Evolutionary conservation across 1,140 invertebrate genomes (phyloP).

Genomic region (Diachasmimorpha longicaudata): DNA sequence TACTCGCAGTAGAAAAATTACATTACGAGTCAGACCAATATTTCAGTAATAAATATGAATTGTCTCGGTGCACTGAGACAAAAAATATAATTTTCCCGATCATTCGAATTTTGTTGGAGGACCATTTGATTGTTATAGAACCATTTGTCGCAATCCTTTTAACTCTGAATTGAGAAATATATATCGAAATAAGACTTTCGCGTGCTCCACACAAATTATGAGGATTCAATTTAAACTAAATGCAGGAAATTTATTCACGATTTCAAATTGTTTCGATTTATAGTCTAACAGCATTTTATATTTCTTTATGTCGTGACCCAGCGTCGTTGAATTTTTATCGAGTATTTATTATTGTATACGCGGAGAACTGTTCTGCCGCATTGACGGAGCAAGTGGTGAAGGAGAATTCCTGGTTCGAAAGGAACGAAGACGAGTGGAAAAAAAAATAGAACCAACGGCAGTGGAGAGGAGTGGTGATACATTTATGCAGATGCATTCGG

Average conservation of each 20-base stretch:
- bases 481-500: conserved; percentile 21
- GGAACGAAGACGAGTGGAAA: not conserved
- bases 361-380: not conserved
- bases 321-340: not conserved
- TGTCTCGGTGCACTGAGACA: too few species aligned
- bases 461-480: not conserved
- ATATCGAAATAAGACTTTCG: not conserved
- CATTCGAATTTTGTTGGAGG: too few species aligned
- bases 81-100: too few species aligned
- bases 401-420: not conserved
- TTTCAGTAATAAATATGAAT: too few species aligned
- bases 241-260: not conserved
- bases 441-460: not conserved
- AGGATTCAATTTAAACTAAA: not conserved
- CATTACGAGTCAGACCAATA: not conserved
- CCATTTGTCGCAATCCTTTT: not conserved
- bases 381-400: not conserved
- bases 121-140: too few species aligned
- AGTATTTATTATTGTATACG: not conserved
- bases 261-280: not conserved
- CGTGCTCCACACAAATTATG: not conserved
- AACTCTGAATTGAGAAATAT: not conserved
- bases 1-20: not conserved
- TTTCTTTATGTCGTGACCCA: not conserved
- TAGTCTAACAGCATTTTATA: not conserved